phyloP scores from a whole-genome alignment of 1,140 invertebrate species.

The Drosophila tropicalis region DNA sequence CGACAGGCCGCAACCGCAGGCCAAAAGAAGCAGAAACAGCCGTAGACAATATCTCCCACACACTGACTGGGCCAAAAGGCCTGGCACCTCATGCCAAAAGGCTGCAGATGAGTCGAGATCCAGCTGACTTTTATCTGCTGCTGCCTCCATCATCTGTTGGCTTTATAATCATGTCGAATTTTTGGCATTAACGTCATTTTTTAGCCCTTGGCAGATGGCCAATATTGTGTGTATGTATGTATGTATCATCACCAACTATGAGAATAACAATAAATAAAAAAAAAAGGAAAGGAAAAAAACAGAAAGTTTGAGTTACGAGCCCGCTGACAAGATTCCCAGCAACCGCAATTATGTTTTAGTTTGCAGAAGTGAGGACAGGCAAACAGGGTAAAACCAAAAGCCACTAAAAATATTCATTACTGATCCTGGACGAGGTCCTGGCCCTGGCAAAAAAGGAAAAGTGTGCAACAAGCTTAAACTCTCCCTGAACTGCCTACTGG shows the following conservation, averaged over 20 bases:
- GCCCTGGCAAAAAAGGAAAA: slow-evolving; percentile 17
- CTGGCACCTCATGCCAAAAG: slow-evolving; percentile 22
- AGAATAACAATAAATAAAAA: slow-evolving; percentile 26
- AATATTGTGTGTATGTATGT: slow-evolving; percentile 39
- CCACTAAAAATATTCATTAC: slow-evolving; percentile 67
- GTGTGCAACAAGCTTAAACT: slow-evolving; percentile 38
- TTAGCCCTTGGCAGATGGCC: slow-evolving; percentile 60
- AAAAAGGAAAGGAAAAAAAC: slow-evolving; percentile 4
- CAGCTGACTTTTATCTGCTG: slow-evolving; percentile 15
- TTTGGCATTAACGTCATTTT: slow-evolving; percentile 69
- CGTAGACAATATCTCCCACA: background rate
- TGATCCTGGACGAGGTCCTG: slow-evolving; percentile 23
- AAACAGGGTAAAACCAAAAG: slow-evolving; percentile 35
- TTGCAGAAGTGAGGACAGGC: background rate
- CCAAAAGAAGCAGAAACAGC: slow-evolving; percentile 14
- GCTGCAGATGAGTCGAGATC: slow-evolving; percentile 19
- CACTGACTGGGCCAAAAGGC: slow-evolving; percentile 19
- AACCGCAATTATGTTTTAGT: slow-evolving; percentile 63
- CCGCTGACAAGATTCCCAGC: slow-evolving; percentile 66
- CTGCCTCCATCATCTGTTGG: slow-evolving; percentile 17
- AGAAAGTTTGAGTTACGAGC: slow-evolving; percentile 41
- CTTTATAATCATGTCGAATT: slow-evolving; percentile 63
- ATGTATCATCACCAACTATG: slow-evolving; percentile 3
- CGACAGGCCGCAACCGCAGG: slow-evolving; percentile 27
- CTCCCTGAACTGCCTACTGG: slow-evolving; percentile 24